Evolutionary conservation across 2,113 vertebrate genomes (phyloP), one percentile per base, ranked within the genome.

Genomic region (Petroica traversi): DNA sequence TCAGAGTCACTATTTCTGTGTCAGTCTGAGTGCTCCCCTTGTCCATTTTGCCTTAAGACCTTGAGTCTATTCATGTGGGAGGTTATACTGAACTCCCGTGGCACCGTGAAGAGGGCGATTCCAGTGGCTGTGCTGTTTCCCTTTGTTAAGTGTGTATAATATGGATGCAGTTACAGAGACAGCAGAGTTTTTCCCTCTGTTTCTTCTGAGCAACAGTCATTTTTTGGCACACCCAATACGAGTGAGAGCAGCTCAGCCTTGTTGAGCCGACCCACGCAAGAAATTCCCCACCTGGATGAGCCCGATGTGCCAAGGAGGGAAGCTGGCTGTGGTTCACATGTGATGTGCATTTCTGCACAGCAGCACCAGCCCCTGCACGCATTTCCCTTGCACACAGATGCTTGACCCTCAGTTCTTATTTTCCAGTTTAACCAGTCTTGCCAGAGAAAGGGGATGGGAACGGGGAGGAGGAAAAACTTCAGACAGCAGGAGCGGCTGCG

Each of bases 71-170:
- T 64, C 14, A 1, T 5, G 14, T 58, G 75, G 58, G 69, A 84
- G 23, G 29, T 77, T 91, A 59, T 31, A 55, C 41, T 62, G 85
- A 81, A 33, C 46, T 81, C 31, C 69, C 54, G 25, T 6, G 23
- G 24, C 71, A 55, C 52, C 2, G 0, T 45, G 40, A 77, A 58
- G 29, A 1, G 3, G 41, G 55, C 0, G 0, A 38, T 51, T 52
- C 46, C 43, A 62, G 33, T 5, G 24, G 23, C 43, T 74, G 36
- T 45, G 68, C 59, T 1, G 0, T 67, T 92, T 81, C 71, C 16
- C 4, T 67, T 52, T 71, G 36, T 3, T 31, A 51, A 38, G 11
- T 14, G 8, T 52, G 1, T 64, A 25, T 64, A 25, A 49, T 17
- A 40, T 16, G 23, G 43, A 33, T 25, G 15, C 29, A 64, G 33